Evolutionary conservation across 2,797 vertebrate species (phyloP).

Genomic region (Toxotes lorentzi): DNA sequence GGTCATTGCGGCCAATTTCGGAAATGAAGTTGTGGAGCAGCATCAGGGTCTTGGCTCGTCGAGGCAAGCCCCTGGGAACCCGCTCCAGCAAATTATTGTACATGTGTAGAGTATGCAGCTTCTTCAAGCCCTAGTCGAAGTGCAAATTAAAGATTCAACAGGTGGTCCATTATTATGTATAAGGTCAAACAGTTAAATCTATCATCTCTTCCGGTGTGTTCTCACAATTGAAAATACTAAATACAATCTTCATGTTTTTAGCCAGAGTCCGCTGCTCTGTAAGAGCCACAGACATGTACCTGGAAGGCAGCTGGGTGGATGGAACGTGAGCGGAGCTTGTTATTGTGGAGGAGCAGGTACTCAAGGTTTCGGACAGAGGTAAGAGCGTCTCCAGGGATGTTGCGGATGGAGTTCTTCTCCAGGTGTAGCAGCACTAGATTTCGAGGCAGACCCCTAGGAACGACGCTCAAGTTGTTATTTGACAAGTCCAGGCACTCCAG

Average conservation of each 20-base stretch:
- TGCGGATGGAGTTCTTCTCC: conserved; percentile 94
- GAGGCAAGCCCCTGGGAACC: conserved; percentile 93
- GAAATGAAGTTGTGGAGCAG: conserved; percentile 94
- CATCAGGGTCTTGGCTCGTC: conserved; percentile 95
- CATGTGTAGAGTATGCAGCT: conserved; percentile 96
- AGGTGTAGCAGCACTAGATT: conserved; percentile 94
- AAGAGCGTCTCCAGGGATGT: conserved; percentile 89
- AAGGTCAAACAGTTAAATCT: background rate
- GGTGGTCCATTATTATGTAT: background rate
- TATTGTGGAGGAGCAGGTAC: conserved; percentile 97
- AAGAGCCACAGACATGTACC: conserved; percentile 48
- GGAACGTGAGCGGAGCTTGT: conserved; percentile 90
- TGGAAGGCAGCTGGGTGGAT: conserved; percentile 93
- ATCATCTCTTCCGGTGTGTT: background rate
- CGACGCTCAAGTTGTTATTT: conserved; percentile 93
- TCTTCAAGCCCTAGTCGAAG: conserved; percentile 89
- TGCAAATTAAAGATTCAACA: background rate
- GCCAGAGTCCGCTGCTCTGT: background rate
- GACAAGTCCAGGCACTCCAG: conserved; percentile 97
- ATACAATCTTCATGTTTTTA: background rate
- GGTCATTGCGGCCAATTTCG: conserved; percentile 93
- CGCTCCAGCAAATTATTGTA: conserved; percentile 96
- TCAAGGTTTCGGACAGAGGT: conserved; percentile 92
- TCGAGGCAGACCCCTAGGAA: conserved; percentile 93
- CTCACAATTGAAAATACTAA: background rate